Conservation (phyloP, 2,797 vertebrate genomes). For the Sebastes variabilis region DNA sequence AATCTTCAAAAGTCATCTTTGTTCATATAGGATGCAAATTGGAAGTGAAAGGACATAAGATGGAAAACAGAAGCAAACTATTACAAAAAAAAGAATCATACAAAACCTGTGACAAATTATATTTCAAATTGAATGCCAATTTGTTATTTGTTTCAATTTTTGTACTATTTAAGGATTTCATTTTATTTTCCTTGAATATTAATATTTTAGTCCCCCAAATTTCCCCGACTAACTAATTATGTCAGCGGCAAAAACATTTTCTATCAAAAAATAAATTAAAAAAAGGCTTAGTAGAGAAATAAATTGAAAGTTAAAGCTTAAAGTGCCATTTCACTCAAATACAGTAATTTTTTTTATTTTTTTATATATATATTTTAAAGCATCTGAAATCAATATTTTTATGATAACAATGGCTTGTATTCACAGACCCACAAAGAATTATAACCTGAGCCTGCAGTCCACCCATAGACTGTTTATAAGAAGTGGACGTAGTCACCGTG, state of each 20-base stretch:
- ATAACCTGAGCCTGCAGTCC: background rate
- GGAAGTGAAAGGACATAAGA: background rate
- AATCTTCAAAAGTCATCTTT: background rate
- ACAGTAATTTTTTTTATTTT: background rate
- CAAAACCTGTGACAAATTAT: background rate
- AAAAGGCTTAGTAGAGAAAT: background rate
- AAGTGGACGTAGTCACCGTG: background rate
- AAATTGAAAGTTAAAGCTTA: background rate
- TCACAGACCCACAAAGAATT: fast-evolving
- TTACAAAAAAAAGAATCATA: background rate
- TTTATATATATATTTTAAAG: background rate
- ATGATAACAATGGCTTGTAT: fast-evolving
- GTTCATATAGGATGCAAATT: background rate
- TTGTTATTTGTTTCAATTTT: background rate
- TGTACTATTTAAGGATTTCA: background rate
- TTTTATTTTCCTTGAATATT: background rate
- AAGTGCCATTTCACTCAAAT: background rate
- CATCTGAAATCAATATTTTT: background rate
- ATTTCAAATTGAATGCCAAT: no score
- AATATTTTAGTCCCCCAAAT: background rate
- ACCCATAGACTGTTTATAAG: background rate
- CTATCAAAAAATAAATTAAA: background rate
- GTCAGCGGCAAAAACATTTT: background rate
- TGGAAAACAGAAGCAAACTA: background rate
- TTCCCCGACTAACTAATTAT: background rate